Evolutionary conservation across 2,113 vertebrate species (phyloP).

Genomic region (Grallaria varia): DNA sequence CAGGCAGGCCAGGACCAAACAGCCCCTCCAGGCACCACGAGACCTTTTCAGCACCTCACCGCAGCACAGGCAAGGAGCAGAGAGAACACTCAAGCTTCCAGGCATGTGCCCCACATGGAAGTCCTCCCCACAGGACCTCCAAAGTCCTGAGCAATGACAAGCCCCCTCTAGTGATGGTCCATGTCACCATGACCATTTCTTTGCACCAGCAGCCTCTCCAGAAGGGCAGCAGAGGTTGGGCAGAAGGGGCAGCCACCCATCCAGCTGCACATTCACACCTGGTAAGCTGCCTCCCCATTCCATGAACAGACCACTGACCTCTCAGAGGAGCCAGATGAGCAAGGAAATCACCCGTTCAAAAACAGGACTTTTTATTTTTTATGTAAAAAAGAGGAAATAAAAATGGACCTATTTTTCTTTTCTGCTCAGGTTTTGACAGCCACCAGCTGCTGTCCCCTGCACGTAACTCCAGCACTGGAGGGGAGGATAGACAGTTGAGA

Average conservation of each 20-base stretch:
- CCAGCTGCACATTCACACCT: too few relatives aligned
- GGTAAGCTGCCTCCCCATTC: neutral
- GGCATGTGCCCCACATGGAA: accelerated
- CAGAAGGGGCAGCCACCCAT: neutral
- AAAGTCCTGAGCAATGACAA: neutral
- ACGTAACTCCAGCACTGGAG: neutral
- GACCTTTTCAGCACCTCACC: neutral
- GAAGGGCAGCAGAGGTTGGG: neutral
- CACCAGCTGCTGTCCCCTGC: neutral
- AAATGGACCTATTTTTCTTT: neutral
- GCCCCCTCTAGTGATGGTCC: neutral
- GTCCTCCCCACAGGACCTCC: neutral
- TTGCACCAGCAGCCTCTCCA: neutral
- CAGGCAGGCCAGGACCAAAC: neutral
- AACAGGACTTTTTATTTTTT: constrained; percentile 38
- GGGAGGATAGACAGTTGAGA: neutral
- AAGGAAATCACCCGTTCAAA: neutral
- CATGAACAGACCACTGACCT: neutral
- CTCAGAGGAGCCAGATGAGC: neutral
- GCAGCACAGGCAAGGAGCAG: neutral
- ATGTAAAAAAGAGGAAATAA: constrained; percentile 26
- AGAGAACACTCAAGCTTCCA: neutral
- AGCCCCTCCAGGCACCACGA: neutral
- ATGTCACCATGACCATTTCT: too few relatives aligned
- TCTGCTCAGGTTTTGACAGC: neutral